Evolutionary conservation across 1,140 invertebrate genomes (phyloP), one percentile per base, ranked within the genome.

Genomic region (Drosophila malerkotliana): DNA sequence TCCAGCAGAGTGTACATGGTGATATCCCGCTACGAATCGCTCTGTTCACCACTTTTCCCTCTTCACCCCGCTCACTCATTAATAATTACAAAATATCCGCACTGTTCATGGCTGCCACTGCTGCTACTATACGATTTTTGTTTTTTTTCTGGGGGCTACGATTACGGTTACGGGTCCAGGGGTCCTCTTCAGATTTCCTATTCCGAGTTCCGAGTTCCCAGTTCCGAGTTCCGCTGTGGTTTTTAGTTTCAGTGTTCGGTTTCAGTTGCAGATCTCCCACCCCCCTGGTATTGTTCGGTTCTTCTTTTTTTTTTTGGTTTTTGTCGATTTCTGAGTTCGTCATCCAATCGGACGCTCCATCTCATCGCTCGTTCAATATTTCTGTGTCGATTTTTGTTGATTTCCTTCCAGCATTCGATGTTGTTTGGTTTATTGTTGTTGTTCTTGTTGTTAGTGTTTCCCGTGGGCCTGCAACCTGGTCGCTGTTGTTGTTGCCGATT

Each of bases 331-430:
- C 61, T 68, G 49, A 84, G 48, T 68, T 76, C 66, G 72, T 84
- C 77, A 84, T 77, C 71, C 79, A 74, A 88, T 58, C 77, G 68
- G 79, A 72, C 61, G 55, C 69, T 83, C 78, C 82, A 83, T 73
- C 75, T 73, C 75, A 78, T 77, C 59, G 78, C 64, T 53, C 47
- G 51, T 60, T 74, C 57, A 60, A 47, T 69, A 55, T 52, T 53
- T 49, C 12, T 28, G 39, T 3, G 51, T n/a, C 49, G 9, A 18
- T 15, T 41, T 15, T 45, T 9, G 32, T n/a, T 67, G 64, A 52
- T 57, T 28, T 48, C 55, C 32, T 10, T 51, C 52, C 41, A 32
- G 62, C 32, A 34, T 24, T 41, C 48, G 14, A 48, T 78, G 39
- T 68, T 15, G 57, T 59, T 66, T 74, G 75, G 14, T 45, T 45